These are phyloP conservation scores for Mesocricetus auratus DNA, from an alignment of 2,113 vertebrate genomes.

Conservation along the genomic window DNA sequence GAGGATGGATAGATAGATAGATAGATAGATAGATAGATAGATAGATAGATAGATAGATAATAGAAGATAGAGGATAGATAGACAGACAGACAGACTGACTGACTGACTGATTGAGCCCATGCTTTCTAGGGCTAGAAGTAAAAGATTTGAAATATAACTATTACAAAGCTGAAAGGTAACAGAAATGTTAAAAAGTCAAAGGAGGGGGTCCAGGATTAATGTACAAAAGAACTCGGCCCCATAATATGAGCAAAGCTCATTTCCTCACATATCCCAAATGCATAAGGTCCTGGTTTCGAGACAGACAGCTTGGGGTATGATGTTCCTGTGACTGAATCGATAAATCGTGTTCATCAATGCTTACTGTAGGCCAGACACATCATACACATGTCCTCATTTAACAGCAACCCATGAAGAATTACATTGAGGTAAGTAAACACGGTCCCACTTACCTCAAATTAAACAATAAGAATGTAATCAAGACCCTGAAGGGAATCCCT, in stretches of 20 bases:
- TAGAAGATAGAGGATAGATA: not conserved
- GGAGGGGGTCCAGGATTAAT: not conserved
- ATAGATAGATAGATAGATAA: not conserved
- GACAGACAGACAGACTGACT: not conserved
- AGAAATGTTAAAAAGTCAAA: conserved; percentile 34
- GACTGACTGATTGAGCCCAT: too few species aligned
- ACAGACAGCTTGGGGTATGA: not conserved
- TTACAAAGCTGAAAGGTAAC: not conserved
- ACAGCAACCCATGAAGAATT: not conserved
- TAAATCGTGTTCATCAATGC: not conserved
- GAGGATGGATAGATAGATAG: not conserved
- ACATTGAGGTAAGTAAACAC: not conserved
- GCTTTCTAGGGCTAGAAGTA: not conserved
- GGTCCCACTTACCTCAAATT: not conserved
- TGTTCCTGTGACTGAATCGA: not conserved
- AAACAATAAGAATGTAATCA: not conserved
- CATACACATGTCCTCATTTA: not conserved
- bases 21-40: not conserved
- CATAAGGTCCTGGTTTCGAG: not conserved
- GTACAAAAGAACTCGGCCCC: not conserved
- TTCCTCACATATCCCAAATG: not conserved
- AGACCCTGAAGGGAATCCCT: not conserved
- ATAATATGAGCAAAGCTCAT: not conserved
- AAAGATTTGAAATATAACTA: not conserved
- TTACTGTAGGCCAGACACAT: not conserved